phyloP scores from a whole-genome alignment of 30 jellyfish, hydroid and myxozoan species.

The Turritopsis dohrnii region DNA sequence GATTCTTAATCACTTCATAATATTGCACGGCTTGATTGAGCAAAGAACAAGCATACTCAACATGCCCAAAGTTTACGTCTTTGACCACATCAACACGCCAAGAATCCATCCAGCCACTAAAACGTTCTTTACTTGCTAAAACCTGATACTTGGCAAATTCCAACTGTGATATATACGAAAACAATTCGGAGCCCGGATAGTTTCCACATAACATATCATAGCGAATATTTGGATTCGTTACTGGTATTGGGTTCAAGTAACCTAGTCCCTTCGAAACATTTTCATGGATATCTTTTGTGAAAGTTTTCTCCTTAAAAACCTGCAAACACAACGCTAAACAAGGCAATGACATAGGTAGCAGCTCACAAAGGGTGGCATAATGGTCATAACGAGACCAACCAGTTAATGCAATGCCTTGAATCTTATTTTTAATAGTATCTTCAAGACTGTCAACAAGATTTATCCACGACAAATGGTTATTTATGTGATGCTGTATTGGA shows the following conservation, averaged over 20 bases:
- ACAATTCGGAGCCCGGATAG: constrained; percentile 90
- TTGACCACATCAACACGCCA: constrained; percentile 74
- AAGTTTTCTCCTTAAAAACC: constrained; percentile 42
- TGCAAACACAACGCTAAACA: constrained; percentile 87
- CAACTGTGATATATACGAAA: constrained; percentile 55
- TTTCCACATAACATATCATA: constrained; percentile 72
- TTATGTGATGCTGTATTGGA: constrained; percentile 73
- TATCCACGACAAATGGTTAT: constrained; percentile 82
- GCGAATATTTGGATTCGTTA: constrained; percentile 49
- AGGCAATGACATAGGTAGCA: constrained; percentile 78
- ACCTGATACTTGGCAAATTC: constrained; percentile 74
- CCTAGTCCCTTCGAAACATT: constrained; percentile 83
- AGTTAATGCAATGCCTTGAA: constrained; percentile 66
- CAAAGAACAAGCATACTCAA: constrained; percentile 54
- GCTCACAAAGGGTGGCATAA: constrained; percentile 78
- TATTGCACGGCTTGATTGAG: constrained; percentile 54
- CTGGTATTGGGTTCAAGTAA: constrained; percentile 54
- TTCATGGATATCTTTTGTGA: constrained; percentile 54
- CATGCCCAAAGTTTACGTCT: constrained; percentile 69
- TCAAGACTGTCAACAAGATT: constrained; percentile 44
- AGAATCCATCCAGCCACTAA: constrained; percentile 91
- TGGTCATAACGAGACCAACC: constrained; percentile 97
- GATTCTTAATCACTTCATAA: constrained; percentile 64
- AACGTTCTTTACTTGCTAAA: constrained; percentile 62
- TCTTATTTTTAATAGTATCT: constrained; percentile 30